Evolutionary conservation across 1,140 invertebrate genomes (phyloP).

Genomic region (Scaptomyza hsui): DNA sequence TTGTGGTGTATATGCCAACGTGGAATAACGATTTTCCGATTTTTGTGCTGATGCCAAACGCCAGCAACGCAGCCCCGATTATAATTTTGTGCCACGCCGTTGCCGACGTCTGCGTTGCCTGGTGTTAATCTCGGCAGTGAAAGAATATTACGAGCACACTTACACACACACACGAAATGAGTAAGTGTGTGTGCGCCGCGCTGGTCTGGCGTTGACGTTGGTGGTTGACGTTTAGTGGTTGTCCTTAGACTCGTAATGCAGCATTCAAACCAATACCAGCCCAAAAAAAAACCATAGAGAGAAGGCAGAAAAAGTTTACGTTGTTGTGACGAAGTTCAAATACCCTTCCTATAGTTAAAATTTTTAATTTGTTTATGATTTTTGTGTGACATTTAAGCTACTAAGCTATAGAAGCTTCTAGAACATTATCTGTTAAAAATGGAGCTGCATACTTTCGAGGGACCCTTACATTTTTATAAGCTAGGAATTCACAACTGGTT

Average conservation of each 20-base stretch:
- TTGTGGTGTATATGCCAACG: slow-evolving; percentile 71
- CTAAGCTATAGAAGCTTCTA: no score
- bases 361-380: no score
- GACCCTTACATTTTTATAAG: no score
- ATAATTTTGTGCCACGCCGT: slow-evolving; percentile 53
- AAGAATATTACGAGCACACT: slow-evolving; percentile 75
- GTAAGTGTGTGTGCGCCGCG: slow-evolving; percentile 64
- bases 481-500: no score
- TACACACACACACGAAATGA: slow-evolving; percentile 10
- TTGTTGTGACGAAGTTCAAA: background rate
- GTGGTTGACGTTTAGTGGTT: slow-evolving; percentile 82
- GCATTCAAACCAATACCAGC: slow-evolving; percentile 42
- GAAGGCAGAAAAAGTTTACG: background rate
- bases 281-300: slow-evolving; percentile 23
- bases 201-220: slow-evolving; percentile 63
- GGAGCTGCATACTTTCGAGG: no score
- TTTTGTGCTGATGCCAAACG: slow-evolving; percentile 41
- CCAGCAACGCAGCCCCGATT: slow-evolving; percentile 51
- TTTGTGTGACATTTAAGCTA: no score
- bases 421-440: no score
- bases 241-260: slow-evolving; percentile 59
- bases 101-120: slow-evolving; percentile 46
- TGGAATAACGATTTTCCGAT: slow-evolving; percentile 80
- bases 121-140: slow-evolving; percentile 76
- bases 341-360: background rate